Evolutionary conservation across 2,888 invertebrate species (phyloP), one percentile per base, ranked within the genome.

Genomic region (Euplexia lucipara): DNA sequence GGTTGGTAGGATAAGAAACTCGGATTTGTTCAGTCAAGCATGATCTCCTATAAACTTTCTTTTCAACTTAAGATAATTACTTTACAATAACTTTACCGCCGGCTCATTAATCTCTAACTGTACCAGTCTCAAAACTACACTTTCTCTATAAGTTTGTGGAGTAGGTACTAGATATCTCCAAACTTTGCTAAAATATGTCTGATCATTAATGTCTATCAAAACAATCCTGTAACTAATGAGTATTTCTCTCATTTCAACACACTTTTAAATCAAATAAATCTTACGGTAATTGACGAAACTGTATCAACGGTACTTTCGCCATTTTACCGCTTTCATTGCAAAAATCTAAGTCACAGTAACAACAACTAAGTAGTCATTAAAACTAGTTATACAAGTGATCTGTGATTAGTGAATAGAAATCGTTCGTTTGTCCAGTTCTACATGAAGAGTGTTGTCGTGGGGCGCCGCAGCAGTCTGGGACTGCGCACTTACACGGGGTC

Each of bases 221-320:
- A 22, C 16, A 48, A 42, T 56, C 41, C 42, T 47, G 16, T 9
- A 35, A 42, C 16, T 30, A 35, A 56, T 39, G 34, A 18, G 30
- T 39, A n/a, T 22, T 52, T 30, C 30, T 49, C 42, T 54, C 8
- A 42, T 35, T 32, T 34, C 16, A 51, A 49, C 41, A 53, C 34
- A 67, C 42, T 66, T 42, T 14, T 35, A 12, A 41, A 34, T 59
- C 45, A 69, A 63, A 69, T 74, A 68, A 73, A 74, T 63, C 49
- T 58, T 47, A 41, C 5, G 37, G 32, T 62, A 54, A 42, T 54
- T 54, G 49, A 48, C 56, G n/a, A 63, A 58, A 47, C 30, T 44
- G 18, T 58, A 44, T 61, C 35, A 51, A 58, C 45, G 72, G 62
- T 53, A 68, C 51, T 69, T 60, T 60, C 75, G 51, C 56, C 41